Percentiles rank a stretch among this genome's conserved stretches.
phyloP scores from a whole-genome alignment of 2,113 vertebrate species.

The Paradisaea rubra region DNA sequence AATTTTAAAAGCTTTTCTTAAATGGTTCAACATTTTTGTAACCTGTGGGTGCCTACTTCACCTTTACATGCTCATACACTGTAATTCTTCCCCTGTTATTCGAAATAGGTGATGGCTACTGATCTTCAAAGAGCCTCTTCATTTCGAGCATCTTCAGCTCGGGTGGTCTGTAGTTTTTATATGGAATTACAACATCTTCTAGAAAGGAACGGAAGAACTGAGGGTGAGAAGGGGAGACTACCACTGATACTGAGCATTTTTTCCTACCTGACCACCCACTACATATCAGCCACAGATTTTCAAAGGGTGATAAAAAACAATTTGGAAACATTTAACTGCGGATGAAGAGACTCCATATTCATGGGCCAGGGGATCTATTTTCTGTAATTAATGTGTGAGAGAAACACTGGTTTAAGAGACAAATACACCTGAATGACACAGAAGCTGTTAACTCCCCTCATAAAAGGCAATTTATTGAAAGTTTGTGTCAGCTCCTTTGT shows the following conservation, averaged over 20 bases:
- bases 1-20: not conserved
- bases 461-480: not conserved
- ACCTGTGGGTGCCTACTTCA: not conserved
- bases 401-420: not conserved
- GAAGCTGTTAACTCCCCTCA: not conserved
- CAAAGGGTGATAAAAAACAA: not conserved
- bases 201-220: not conserved
- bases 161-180: not conserved
- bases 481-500: not conserved
- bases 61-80: not conserved
- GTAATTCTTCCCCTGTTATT: not conserved
- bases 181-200: not conserved
- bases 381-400: not conserved
- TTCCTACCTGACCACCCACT: not conserved
- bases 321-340: not conserved
- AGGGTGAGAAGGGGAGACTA: not conserved
- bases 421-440: not conserved
- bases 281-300: not conserved
- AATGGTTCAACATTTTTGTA: not conserved
- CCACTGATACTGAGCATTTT: not conserved
- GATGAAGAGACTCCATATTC: not conserved
- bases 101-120: not conserved
- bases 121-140: not conserved
- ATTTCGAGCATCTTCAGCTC: not conserved
- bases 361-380: not conserved